Evolutionary conservation across 2,113 vertebrate genomes (phyloP).

Genomic region (Ivindomyrus marchei): DNA sequence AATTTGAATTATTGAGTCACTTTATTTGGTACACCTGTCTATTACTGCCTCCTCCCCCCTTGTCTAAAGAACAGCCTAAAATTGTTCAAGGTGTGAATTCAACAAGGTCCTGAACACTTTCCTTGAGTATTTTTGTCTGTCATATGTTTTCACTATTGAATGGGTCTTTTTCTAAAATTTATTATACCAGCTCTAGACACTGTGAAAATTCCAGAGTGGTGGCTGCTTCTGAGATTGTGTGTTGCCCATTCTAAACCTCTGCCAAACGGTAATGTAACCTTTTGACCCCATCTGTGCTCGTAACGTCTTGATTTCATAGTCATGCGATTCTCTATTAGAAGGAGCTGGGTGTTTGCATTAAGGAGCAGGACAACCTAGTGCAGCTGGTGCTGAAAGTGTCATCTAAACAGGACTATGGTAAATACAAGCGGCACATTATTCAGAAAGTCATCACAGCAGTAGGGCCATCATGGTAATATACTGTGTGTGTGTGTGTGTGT

Average conservation of each 20-base stretch:
- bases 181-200: too few relatives aligned
- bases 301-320: neutral
- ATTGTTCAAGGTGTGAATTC: neutral
- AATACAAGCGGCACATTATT: neutral
- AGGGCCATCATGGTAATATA: neutral
- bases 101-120: neutral
- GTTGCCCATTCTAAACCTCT: neutral
- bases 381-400: neutral
- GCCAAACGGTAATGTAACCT: neutral
- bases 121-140: neutral
- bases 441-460: neutral
- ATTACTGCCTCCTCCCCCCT: neutral
- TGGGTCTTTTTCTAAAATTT: neutral
- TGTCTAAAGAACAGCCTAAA: neutral
- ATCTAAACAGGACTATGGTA: neutral
- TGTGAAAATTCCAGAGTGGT: neutral
- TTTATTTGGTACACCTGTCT: neutral
- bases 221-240: neutral
- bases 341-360: neutral
- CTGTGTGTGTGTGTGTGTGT: neutral
- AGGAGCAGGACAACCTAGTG: neutral
- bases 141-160: neutral
- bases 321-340: neutral
- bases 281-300: neutral
- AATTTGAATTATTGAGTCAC: neutral